Base-by-base conservation (phyloP, 37 sponge, comb jelly and placozoan species). In the Hormiphora californensis region DNA sequence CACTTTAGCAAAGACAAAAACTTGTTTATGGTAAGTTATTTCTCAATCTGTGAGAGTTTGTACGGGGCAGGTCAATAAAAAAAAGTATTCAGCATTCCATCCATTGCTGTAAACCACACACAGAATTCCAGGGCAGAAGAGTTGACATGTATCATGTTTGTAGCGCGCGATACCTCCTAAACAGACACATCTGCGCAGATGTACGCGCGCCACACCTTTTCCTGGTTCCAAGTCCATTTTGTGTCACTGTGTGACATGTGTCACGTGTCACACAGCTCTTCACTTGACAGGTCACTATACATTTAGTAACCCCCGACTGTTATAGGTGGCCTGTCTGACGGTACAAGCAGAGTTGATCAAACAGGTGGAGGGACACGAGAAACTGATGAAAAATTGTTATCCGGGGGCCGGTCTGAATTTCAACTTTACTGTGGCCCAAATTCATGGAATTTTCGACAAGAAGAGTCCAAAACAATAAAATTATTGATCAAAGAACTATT, bases 11-110 rank as follows among this genome's bases (percentile, higher is more conserved):
- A 73, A 40, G 81, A 73, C 3, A 23, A 73, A 28, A 73, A 73
- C 81, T 40, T 73, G 41, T 73, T 73, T 36, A 73, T 46, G 81
- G 81, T 73, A 3, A 4, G 81, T 73, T 43, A n/a, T n/a, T n/a
- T n/a, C n/a, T n/a, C n/a, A n/a, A n/a, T n/a, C n/a, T n/a, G n/a
- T n/a, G n/a, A n/a, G n/a, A n/a, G n/a, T n/a, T n/a, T n/a, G n/a
- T n/a, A n/a, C n/a, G n/a, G n/a, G n/a, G n/a, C n/a, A n/a, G n/a
- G n/a, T n/a, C n/a, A n/a, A n/a, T n/a, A n/a, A n/a, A n/a, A n/a
- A n/a, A n/a, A n/a, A n/a, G n/a, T n/a, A n/a, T n/a, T n/a, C n/a
- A n/a, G n/a, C n/a, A n/a, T n/a, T n/a, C n/a, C n/a, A n/a, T n/a
- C n/a, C n/a, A n/a, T n/a, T n/a, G n/a, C n/a, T n/a, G n/a, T n/a